Evolutionary conservation across 1,140 invertebrate species (phyloP).

Genomic region (Tetramorium simillimum): DNA sequence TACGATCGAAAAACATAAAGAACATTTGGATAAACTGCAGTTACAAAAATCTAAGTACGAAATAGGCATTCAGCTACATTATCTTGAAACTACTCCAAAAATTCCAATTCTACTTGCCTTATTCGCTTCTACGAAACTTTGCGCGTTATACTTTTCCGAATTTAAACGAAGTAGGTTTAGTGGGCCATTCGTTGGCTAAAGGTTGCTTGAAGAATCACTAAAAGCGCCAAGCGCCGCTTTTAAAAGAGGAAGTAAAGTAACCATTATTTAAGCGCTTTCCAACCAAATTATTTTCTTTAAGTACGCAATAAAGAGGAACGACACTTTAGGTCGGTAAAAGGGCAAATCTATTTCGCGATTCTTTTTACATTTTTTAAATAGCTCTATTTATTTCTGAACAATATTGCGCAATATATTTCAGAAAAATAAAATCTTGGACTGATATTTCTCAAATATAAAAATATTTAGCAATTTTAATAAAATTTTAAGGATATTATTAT

Average conservation of each 20-base stretch:
- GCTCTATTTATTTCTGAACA: background rate
- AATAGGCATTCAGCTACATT: background rate
- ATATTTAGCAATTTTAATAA: background rate
- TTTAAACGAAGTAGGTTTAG: conserved; percentile 51
- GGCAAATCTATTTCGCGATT: conserved; percentile 1
- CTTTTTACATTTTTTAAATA: conserved; percentile 19
- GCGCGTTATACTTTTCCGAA: conserved; percentile 47
- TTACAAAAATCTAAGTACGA: conserved; percentile 28
- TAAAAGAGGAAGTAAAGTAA: conserved; percentile 44
- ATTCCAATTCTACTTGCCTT: conserved; percentile 8
- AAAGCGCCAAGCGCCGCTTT: conserved; percentile 5
- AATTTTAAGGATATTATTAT: background rate
- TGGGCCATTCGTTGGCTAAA: conserved; percentile 20
- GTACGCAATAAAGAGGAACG: conserved; percentile 33
- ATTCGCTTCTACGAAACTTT: background rate
- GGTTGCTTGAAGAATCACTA: conserved; percentile 43
- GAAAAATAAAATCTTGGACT: background rate
- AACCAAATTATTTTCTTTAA: conserved; percentile 56
- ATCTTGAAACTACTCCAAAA: conserved; percentile 37
- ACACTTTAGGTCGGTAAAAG: conserved; percentile 32
- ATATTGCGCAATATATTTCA: background rate
- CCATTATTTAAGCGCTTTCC: conserved; percentile 39
- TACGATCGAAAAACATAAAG: background rate
- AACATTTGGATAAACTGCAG: conserved; percentile 21
- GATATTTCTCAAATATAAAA: background rate